Evolutionary conservation across 2,113 vertebrate species (phyloP), one percentile per base, ranked within the genome.

Genomic region (Clarias macrocephalus): DNA sequence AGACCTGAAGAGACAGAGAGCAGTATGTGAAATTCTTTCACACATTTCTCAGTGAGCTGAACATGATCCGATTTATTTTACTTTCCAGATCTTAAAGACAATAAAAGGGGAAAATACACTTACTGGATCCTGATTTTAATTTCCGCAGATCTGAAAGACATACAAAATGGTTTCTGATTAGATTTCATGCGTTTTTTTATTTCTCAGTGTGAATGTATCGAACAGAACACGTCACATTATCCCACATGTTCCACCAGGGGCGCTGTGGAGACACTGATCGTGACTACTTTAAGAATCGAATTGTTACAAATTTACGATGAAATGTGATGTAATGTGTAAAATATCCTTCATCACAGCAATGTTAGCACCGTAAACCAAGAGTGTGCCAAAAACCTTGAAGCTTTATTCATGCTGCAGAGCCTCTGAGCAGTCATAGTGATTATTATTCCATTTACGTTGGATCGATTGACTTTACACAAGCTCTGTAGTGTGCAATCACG

Each of bases 61-160:
- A 81, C 48, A 3, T 28, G n/a, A 28, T 54, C 6, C 0, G 15
- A 56, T 76, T 52, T n/a, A 1, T 33, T 21, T 72, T 70, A 33
- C 33, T 33, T 33, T 70, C 2, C 16, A 42, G 15, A 59, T 25
- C 23, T 81, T 21, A 37, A 21, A 54, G 15, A 48, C 13, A n/a
- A 9, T 54, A n/a, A 62, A 5, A 52, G 57, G 28, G 30, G n/a
- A 37, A 52, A 30, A 30, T 62, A 70, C 23, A 88, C 84, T 1
- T 68, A 93, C 94, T 94, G 90, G 91, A 60, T 80, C 77, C 86
- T 2, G 73, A 12, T 66, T 93, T 94, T 37, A 16, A 37, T 86
- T 90, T 94, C 88, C 94, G 94, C 2, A 82, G 8, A 60, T 95
- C 94, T 95, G 87, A 13, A 86, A 75, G 15, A 80, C 8, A 62